Evolutionary conservation across 2,888 invertebrate genomes (phyloP), one percentile per base, ranked within the genome.

Genomic region (Drosophila picticornis): DNA sequence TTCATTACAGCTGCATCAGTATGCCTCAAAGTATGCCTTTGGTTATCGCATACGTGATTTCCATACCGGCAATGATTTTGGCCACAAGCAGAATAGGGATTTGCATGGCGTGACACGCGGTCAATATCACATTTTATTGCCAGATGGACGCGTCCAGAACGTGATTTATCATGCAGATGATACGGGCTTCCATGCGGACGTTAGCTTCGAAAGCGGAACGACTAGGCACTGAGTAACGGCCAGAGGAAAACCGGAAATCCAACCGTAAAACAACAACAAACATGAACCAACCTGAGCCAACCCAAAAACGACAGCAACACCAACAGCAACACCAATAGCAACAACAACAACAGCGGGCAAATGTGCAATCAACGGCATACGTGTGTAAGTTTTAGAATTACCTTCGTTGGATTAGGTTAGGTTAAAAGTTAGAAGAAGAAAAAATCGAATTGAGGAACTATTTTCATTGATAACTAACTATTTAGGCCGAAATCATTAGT

Each of bases 121-220:
- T 19, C 95, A 95, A 74, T 97, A 97, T 94, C 96, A 96, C 87
- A 96, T 97, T 4, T 94, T 96, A 13, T 93, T 97, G 50, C 97
- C 97, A 2, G 97, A 97, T 93, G 97, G 97, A 36, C 94, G 97
- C 77, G 94, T 96, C 90, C 97, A 97, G 93, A 95, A 95, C 81
- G 97, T 97, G 57, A 94, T 95, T 74, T 97, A 97, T 93, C 95
- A 95, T 81, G 97, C 96, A 0, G 97, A 97, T 65, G 95, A 96
- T 55, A 94, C 94, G 57, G 97, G 97, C 10, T 97, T 95, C 92
- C 96, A 96, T 90, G 97, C 97, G 7, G 95, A 96, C 88, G 96
- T 97, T 51, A 95, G 96, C 22, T 97, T 96, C 81, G 94, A 94
- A 68, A 81, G 75, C 75, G 91, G 84, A 63, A 46, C 88, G 64